These are phyloP conservation scores for Myotis planiceps DNA, from an alignment of 2,797 vertebrate species.

Conservation along the genomic window DNA sequence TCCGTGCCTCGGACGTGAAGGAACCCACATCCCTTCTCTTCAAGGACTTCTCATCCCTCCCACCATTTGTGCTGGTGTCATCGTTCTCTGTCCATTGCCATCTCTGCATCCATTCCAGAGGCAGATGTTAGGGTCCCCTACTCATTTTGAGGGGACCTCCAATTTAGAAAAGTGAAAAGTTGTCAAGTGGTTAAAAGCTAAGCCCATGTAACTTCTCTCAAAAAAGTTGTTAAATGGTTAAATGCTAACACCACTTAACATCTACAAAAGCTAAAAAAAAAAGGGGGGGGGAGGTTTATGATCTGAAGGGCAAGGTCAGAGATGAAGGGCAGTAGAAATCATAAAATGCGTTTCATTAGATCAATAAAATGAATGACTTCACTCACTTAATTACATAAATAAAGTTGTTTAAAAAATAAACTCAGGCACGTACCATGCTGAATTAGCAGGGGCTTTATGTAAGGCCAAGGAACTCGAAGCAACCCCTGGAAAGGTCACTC, in stretches of 20 bases:
- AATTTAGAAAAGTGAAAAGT: conserved; percentile 75
- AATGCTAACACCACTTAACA: conserved; percentile 57
- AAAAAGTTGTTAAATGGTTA: conserved; percentile 76
- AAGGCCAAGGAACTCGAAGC: conserved; percentile 24
- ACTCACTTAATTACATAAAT: conserved; percentile 82
- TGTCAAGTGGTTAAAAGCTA: conserved; percentile 76
- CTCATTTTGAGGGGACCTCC: conserved; percentile 78
- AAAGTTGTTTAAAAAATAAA: conserved; percentile 82
- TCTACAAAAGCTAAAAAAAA: conserved; percentile 70
- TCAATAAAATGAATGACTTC: conserved; percentile 85
- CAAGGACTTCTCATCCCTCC: conserved; percentile 81
- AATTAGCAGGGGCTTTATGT: not conserved
- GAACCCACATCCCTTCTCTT: conserved; percentile 11
- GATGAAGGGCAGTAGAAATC: conserved; percentile 79
- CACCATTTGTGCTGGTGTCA: conserved; percentile 70
- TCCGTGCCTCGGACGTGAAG: not conserved
- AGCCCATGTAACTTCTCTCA: not conserved
- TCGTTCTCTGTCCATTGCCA: conserved; percentile 67
- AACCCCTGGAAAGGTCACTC: not conserved
- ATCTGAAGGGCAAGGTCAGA: conserved; percentile 80
- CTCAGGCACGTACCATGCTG: conserved; percentile 23
- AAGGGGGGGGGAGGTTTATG: conserved; percentile 34
- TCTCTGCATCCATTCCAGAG: conserved; percentile 58
- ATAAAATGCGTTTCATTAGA: conserved; percentile 82
- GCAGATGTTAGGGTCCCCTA: conserved; percentile 79